Percentiles rank a stretch among this genome's conserved stretches.
These are phyloP conservation scores for Philopedon plagiatum DNA, from an alignment of 2,888 invertebrate species.

Conservation along the genomic window DNA sequence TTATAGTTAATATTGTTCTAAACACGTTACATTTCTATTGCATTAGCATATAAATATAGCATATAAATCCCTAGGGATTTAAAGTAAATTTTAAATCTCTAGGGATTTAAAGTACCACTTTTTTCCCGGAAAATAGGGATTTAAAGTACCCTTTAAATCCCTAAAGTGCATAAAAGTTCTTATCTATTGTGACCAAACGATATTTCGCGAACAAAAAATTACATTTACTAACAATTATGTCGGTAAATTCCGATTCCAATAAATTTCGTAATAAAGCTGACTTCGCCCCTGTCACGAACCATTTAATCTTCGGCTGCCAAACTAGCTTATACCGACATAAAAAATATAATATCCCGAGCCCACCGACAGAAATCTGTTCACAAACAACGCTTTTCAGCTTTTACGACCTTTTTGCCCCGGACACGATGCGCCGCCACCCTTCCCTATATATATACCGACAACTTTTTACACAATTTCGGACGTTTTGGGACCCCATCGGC, in stretches of 20 bases:
- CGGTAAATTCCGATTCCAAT: conserved; percentile 1
- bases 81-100: too few species aligned
- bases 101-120: too few species aligned
- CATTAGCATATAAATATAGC: too few species aligned
- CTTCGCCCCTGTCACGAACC: conserved; percentile 34
- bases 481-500: conserved; percentile 26
- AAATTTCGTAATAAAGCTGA: conserved; percentile 34
- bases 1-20: too few species aligned
- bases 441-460: conserved; percentile 26
- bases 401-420: conserved; percentile 35
- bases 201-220: too few species aligned
- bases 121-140: too few species aligned
- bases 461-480: conserved; percentile 47
- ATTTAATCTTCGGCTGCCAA: conserved; percentile 41
- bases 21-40: too few species aligned
- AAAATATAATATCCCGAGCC: conserved; percentile 36
- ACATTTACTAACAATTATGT: conserved; percentile 3
- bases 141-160: too few species aligned
- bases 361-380: conserved; percentile 42
- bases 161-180: too few species aligned
- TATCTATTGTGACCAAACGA: too few species aligned
- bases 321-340: conserved; percentile 37
- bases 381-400: conserved; percentile 44
- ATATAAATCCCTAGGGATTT: too few species aligned
- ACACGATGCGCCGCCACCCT: conserved; percentile 21